Evolutionary conservation across 2,113 vertebrate species (phyloP), one percentile per base, ranked within the genome.

Genomic region (Euleptes europaea): DNA sequence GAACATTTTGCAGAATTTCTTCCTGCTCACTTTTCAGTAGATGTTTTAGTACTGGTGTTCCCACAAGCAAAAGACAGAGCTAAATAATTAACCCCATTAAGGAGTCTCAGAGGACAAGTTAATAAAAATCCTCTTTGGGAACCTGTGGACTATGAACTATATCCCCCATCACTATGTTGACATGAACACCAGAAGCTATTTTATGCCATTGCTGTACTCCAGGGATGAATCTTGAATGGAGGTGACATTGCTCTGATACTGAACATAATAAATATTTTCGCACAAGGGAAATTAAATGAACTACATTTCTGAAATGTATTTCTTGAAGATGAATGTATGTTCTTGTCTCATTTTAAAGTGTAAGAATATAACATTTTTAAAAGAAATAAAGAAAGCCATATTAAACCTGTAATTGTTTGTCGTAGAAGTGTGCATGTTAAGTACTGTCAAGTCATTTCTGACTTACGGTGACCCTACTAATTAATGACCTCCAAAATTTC

Each of bases 51-150:
- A 90, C 81, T 80, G 54, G 78, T 88, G 63, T 44, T 31, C 71
- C 87, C 81, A 63, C 77, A 93, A 81, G 89, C 75, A 80, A n/a
- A 84, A 71, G 79, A 75, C 79, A 87, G 80, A 84, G 57, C 87
- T 93, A 88, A 94, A 94, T 95, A 94, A 95, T 96, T 94, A 93
- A 94, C 90, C 82, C 88, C 65, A 57, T 57, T 87, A 65, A 60
- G 2, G 10, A 92, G 90, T 73, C 89, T 88, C 26, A 76, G 84
- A 54, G 83, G 90, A 86, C 83, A 88, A 84, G 86, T 90, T 86
- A 90, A 92, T 86, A 31, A 84, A 60, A 93, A 85, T 72, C 75
- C 73, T 93, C 57, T 9, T 0, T 0, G 84, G 85, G 73, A n/a
- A 3, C 2, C 1, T 2, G 31, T 86, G 83, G 88, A 13, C 77